phyloP scores from a whole-genome alignment of 1,140 invertebrate species.

The Planococcus citri region DNA sequence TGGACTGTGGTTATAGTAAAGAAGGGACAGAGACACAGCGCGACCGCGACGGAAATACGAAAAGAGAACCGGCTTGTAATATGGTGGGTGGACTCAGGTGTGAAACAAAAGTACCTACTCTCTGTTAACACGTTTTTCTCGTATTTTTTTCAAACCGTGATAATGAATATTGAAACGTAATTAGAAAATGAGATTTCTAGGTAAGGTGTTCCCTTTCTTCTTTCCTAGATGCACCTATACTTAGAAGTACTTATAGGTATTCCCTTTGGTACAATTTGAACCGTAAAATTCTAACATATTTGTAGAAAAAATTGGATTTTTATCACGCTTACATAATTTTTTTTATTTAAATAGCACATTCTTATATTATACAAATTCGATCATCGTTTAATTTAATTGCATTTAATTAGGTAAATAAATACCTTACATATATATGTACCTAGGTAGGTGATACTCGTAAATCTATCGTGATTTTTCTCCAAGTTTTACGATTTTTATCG shows the following conservation, averaged over 20 bases:
- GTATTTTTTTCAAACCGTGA: background rate
- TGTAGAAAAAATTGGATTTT: no score
- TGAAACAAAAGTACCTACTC: background rate
- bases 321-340: no score
- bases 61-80: background rate
- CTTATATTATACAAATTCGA: no score
- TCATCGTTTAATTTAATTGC: no score
- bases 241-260: no score
- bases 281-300: no score
- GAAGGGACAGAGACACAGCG: background rate
- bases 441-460: background rate
- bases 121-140: background rate
- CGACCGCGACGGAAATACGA: background rate
- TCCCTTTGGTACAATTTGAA: no score
- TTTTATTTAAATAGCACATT: no score
- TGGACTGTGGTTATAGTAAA: no score
- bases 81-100: background rate
- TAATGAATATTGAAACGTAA: constrained; percentile 8
- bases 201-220: no score
- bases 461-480: background rate
- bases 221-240: no score
- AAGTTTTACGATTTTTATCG: background rate
- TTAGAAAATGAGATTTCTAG: background rate
- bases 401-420: background rate
- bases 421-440: background rate